phyloP scores from a whole-genome alignment of 2,888 invertebrate species.

The Mesochorus sp. region DNA sequence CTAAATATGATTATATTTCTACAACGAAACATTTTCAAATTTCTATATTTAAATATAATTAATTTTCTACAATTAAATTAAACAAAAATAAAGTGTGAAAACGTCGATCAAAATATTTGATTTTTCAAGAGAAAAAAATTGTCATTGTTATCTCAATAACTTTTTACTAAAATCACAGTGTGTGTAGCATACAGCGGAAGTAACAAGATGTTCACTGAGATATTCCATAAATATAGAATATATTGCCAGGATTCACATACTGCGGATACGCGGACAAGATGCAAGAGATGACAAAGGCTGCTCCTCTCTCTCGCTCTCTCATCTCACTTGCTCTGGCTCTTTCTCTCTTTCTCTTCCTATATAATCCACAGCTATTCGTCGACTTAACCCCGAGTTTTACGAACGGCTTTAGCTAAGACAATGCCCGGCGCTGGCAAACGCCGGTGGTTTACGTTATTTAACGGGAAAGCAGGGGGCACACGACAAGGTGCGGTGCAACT shows the following conservation, averaged over 20 bases:
- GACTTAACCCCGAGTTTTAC: constrained; percentile 78
- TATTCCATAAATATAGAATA: no score
- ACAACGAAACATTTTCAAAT: no score
- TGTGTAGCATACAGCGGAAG: no score
- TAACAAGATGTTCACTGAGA: no score
- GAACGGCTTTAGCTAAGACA: constrained; percentile 79
- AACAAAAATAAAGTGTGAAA: no score
- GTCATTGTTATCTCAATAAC: no score
- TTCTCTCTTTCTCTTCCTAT: constrained; percentile 19
- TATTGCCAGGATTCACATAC: not conserved
- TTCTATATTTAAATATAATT: no score
- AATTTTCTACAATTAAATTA: no score
- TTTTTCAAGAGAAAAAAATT: no score
- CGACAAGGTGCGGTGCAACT: constrained; percentile 2
- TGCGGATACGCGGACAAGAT: constrained; percentile 36
- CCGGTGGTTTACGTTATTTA: constrained; percentile 59
- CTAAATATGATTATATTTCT: no score
- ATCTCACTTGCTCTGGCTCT: not conserved
- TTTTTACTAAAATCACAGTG: no score
- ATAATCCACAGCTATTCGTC: constrained; percentile 63
- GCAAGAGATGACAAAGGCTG: constrained; percentile 28
- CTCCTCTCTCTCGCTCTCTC: constrained; percentile 21
- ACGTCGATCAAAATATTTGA: no score
- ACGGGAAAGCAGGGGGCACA: constrained; percentile 15
- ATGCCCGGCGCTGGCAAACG: constrained; percentile 69